Evolutionary conservation across 1,140 invertebrate species (phyloP).

Genomic region (Bombus affinis): DNA sequence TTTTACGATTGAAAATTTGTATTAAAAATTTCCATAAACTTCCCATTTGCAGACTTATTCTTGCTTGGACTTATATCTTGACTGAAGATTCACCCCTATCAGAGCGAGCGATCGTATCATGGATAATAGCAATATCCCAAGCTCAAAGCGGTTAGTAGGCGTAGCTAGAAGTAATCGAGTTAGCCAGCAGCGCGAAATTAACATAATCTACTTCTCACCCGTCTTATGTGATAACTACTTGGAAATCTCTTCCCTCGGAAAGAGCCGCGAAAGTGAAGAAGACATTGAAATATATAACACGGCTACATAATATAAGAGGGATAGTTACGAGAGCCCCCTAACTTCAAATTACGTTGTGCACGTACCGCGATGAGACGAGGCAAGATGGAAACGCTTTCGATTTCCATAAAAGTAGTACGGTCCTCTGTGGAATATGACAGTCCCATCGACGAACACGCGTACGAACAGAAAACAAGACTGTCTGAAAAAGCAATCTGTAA

Average conservation of each 20-base stretch:
- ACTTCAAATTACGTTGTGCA: constrained; percentile 47
- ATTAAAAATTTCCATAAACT: background rate
- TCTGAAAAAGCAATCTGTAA: too few species aligned
- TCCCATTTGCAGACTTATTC: background rate
- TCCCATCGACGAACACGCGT: too few species aligned
- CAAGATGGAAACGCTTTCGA: constrained; percentile 22
- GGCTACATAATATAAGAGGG: constrained; percentile 8
- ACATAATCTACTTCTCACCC: constrained; percentile 46
- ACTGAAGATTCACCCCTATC: background rate
- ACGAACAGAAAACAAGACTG: too few species aligned
- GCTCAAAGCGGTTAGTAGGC: constrained; percentile 25
- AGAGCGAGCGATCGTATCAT: background rate
- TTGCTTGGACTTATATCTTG: too few species aligned
- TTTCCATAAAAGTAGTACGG: constrained; percentile 40
- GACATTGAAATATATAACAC: constrained; percentile 27
- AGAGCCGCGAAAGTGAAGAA: constrained; percentile 21
- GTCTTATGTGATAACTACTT: constrained; percentile 35
- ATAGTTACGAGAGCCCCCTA: background rate
- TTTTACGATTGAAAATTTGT: too few species aligned
- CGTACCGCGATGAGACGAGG: background rate
- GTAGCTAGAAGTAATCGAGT: constrained; percentile 23
- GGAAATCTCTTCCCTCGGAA: constrained; percentile 4
- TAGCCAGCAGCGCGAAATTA: constrained; percentile 17
- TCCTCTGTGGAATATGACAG: too few species aligned
- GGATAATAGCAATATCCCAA: constrained; percentile 11